Conservation (phyloP, 2,113 vertebrate genomes). For the Orthochromis indermauri region DNA sequence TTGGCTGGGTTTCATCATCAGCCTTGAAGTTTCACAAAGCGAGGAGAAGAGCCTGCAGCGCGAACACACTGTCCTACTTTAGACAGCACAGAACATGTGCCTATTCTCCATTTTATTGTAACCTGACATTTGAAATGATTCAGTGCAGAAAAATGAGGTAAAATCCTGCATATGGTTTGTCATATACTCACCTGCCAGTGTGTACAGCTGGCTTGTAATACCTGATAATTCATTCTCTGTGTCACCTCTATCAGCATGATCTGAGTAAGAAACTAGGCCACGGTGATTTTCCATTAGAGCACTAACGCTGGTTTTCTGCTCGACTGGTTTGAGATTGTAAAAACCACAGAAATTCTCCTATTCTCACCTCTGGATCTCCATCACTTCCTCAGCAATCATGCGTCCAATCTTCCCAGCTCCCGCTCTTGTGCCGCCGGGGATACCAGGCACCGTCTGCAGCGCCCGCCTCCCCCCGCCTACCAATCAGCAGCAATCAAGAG, state of each 20-base stretch:
- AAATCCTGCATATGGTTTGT: background rate
- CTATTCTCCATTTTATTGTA: background rate
- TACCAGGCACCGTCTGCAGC: slow-evolving; percentile 90
- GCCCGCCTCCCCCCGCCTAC: slow-evolving; percentile 84
- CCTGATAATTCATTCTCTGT: background rate
- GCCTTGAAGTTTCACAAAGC: background rate
- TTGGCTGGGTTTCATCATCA: background rate
- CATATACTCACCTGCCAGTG: background rate
- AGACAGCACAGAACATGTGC: background rate
- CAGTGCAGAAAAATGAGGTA: background rate
- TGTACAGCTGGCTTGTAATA: background rate
- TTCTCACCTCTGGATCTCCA: slow-evolving; percentile 96
- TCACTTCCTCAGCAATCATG: slow-evolving; percentile 98
- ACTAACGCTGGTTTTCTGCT: accelerated
- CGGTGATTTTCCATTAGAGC: background rate
- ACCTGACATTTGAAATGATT: background rate
- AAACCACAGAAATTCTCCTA: background rate
- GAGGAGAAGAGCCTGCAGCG: background rate
- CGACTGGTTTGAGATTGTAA: background rate
- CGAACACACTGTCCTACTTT: background rate
- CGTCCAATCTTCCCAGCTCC: slow-evolving; percentile 97
- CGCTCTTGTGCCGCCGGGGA: slow-evolving; percentile 92
- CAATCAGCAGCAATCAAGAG: background rate
- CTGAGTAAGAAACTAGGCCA: background rate
- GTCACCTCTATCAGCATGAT: background rate